Conservation (phyloP, 2,113 vertebrate genomes). For the Hippocampus comes region DNA sequence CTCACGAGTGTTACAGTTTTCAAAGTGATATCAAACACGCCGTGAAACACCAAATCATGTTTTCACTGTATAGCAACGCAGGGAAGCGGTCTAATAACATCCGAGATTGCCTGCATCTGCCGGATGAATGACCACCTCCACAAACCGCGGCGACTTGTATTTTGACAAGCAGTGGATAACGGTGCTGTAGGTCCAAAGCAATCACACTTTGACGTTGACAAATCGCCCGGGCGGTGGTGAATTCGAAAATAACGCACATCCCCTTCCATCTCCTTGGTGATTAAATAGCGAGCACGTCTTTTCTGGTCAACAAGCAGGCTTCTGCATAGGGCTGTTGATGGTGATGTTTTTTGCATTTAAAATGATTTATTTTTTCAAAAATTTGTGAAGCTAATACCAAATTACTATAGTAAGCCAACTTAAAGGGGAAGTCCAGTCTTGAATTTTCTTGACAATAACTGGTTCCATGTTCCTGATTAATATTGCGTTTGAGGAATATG, state of each 20-base stretch:
- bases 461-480: not conserved
- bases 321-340: slow-evolving; percentile 79
- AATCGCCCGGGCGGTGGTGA: slow-evolving; percentile 91
- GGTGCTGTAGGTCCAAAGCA: slow-evolving; percentile 90
- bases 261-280: slow-evolving; percentile 99
- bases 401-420: not conserved
- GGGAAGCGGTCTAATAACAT: slow-evolving; percentile 50
- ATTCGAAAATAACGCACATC: slow-evolving; percentile 99
- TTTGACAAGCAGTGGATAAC: slow-evolving; percentile 98
- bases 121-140: slow-evolving; percentile 81
- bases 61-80: slow-evolving; percentile 53
- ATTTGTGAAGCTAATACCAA: not conserved
- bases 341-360: slow-evolving; percentile 33
- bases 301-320: slow-evolving; percentile 63
- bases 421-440: too few species aligned
- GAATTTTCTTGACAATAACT: too few species aligned
- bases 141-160: slow-evolving; percentile 83
- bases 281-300: slow-evolving; percentile 95
- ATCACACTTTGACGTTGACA: slow-evolving; percentile 99
- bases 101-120: slow-evolving; percentile 46
- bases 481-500: too few species aligned
- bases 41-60: slow-evolving; percentile 26
- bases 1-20: not conserved
- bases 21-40: not conserved
- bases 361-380: not conserved